Base-by-base conservation (phyloP, 92 coral and sea anemone species). In the Nematostella vectensis region DNA sequence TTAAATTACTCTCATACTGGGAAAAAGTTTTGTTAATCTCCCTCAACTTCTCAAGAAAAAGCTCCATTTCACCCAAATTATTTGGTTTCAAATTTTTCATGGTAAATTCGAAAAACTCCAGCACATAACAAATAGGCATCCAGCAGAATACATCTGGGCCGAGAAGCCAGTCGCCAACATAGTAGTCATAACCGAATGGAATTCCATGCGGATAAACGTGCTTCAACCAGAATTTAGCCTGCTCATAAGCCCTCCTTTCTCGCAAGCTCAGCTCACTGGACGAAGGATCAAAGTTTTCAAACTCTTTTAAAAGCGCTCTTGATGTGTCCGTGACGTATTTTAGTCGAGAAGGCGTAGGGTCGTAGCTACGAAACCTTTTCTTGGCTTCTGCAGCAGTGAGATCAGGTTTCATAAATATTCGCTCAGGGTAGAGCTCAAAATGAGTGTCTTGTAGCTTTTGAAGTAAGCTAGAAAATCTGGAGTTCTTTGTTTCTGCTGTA, bases 71-170 rank as follows among this genome's bases (percentile, higher is more conserved):
- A 8, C 44, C 25, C 31, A 65, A 60, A 30, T 48, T 71, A 31
- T 58, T 70, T 27, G 84, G 84, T 31, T 78, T 61, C 1, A 78
- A 54, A 39, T 37, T 48, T 11, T 20, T 27, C 31, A 78, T 37
- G 10, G 79, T 47, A 11, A 4, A 4, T 3, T 13, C 53, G 11
- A 71, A 58, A 16, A 28, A 47, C 48, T 50, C 47, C 0, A 37
- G 57, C 1, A 78, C 48, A 24, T 50, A 56, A 48, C 84, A 70
- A 9, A 78, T 56, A 0, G 84, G 70, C 48, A 75, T 54, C 84
- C 84, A 78, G 40, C 84, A 78, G 59, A 78, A 78, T 16, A 78
- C 70, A 49, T 78, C 76, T 0, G 84, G 79, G 1, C 84, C 72
- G 47, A 71, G 63, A 15, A 78, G 37, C 84, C 84, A 78, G 50